phyloP scores from a whole-genome alignment of 1,140 invertebrate species.

The Bactericera cockerelli region DNA sequence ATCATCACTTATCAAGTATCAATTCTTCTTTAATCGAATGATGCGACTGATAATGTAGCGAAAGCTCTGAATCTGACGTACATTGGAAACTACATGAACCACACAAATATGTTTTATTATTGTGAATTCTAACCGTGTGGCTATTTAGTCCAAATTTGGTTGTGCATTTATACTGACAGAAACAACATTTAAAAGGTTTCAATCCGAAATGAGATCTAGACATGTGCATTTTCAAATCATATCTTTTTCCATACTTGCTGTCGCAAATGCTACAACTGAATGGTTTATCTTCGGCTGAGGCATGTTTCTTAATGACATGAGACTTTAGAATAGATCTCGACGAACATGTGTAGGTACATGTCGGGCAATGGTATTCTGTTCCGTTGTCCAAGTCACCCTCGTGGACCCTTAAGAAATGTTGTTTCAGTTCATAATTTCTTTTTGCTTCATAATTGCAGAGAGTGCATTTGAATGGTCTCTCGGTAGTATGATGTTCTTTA shows the following conservation, averaged over 20 bases:
- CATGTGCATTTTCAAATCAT: neutral
- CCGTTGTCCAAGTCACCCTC: neutral
- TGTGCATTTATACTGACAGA: no score
- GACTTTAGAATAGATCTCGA: neutral
- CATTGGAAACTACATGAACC: no score
- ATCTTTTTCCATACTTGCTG: no score
- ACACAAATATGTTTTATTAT: no score
- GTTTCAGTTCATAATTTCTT: neutral
- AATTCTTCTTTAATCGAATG: no score
- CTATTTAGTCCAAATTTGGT: no score
- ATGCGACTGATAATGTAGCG: no score
- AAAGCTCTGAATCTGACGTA: no score
- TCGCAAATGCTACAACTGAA: no score
- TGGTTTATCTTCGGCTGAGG: no score
- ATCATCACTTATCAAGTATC: no score
- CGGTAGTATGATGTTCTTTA: slow-evolving; percentile 15
- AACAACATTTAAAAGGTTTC: neutral
- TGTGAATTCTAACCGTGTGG: no score
- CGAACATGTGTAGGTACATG: neutral
- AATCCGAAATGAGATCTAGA: neutral
- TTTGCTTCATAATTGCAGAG: slow-evolving; percentile 11
- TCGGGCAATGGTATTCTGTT: neutral
- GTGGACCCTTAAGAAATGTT: neutral
- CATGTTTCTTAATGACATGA: neutral
- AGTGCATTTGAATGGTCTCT: slow-evolving; percentile 17